A percentile compares a stretch with the other conserved stretches of the same genome.
phyloP scores from a whole-genome alignment of 2,113 vertebrate species.

The Brachionichthys hirsutus region DNA sequence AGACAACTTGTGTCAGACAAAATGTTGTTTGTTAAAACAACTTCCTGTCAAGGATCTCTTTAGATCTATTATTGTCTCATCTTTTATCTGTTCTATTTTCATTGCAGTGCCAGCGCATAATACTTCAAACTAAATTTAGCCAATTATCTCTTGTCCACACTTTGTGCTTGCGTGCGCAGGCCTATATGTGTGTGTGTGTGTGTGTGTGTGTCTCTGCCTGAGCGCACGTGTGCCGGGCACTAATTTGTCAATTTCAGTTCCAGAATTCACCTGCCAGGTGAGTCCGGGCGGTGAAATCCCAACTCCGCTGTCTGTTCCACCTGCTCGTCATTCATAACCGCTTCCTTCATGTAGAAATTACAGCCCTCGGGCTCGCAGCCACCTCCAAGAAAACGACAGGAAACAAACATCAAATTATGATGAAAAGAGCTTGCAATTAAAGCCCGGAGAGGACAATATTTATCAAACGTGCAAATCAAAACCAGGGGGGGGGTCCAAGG shows the following conservation, averaged over 20 bases:
- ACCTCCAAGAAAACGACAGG: slow-evolving; percentile 75
- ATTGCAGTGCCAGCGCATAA: slow-evolving; percentile 57
- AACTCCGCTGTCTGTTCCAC: slow-evolving; percentile 61
- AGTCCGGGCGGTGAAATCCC: slow-evolving; percentile 32
- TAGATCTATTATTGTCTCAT: slow-evolving; percentile 73
- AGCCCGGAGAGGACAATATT: slow-evolving; percentile 77
- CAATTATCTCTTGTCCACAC: slow-evolving; percentile 59
- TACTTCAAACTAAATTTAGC: slow-evolving; percentile 72
- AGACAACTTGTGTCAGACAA: slow-evolving; percentile 67
- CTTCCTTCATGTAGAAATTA: slow-evolving; percentile 77
- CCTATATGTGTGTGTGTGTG: slow-evolving; percentile 6
- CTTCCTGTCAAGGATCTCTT: slow-evolving; percentile 62
- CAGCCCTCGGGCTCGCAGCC: slow-evolving; percentile 52
- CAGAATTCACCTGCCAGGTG: slow-evolving; percentile 46
- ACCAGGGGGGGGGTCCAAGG: slow-evolving; percentile 81
- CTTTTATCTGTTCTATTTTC: slow-evolving; percentile 70
- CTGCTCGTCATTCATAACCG: slow-evolving; percentile 72
- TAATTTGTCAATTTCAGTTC: slow-evolving; percentile 42
- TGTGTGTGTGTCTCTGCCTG: slow-evolving; percentile 16
- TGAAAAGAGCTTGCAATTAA: slow-evolving; percentile 79
- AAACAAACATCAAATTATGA: slow-evolving; percentile 82
- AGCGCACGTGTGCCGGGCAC: slow-evolving; percentile 12
- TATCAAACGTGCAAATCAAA: slow-evolving; percentile 86
- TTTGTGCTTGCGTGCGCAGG: slow-evolving; percentile 18
- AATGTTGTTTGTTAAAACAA: slow-evolving; percentile 67